Evolutionary conservation across 2,113 vertebrate genomes (phyloP), one percentile per base, ranked within the genome.

Genomic region (Tupaia chinensis): DNA sequence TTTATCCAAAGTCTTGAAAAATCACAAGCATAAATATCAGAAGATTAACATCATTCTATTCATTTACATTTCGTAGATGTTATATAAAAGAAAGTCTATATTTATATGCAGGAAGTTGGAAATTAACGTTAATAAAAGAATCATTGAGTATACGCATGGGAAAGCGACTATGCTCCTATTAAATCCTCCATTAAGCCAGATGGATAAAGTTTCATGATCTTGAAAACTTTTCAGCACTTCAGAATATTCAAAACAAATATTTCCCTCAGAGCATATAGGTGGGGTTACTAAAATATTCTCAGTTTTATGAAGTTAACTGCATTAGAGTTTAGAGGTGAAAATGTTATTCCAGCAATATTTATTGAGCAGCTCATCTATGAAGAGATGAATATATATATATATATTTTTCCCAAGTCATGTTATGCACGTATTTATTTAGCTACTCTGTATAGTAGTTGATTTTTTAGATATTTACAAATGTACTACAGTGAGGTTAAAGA

Each of bases 121-220:
- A 94, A 83, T 83, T 90, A n/a, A 93, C 92, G 19, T 87, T 93
- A 87, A 95, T 94, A 92, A 86, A 93, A 95, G 27, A 92, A 93
- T 70, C 73, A 61, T 32, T 91, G 60, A 80, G 1, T 89, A 90
- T 90, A 54, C 76, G 54, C 73, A 34, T 12, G 27, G 44, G 85
- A 95, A 95, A 34, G 27, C 65, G 84, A 65, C 9, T 56, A 22
- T 84, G 83, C 83, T 93, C 32, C 73, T 95, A 93, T 77, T 44
- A 83, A 91, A 90, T 92, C 82, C 72, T 93, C 32, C 9, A 56
- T 10, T 87, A 96, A 96, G 87, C 32, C 44, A 60, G 60, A 15
- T 79, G 61, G 74, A 83, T 95, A 77, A 94, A 44, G 11, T 96
- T 89, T 97, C 56, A 96, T 81, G 56, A 91, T 96, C 60, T 87